These are phyloP conservation scores for Xenus cinereus DNA, from an alignment of 2,113 vertebrate genomes.

Conservation along the genomic window DNA sequence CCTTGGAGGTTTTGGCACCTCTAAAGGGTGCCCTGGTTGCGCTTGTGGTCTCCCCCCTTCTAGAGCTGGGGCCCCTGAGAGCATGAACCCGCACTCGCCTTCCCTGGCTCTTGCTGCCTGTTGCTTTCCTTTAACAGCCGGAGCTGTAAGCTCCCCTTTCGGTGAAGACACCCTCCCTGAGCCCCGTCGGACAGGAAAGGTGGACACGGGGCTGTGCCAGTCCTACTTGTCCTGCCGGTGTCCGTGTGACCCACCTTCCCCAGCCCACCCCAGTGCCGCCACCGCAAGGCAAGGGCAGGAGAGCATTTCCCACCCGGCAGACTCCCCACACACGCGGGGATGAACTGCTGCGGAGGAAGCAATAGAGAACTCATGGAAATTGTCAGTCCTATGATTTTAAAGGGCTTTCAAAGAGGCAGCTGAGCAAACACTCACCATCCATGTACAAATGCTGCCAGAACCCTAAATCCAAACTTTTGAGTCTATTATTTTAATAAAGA, in stretches of 20 bases:
- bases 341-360: neutral
- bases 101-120: neutral
- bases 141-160: neutral
- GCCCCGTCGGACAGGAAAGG: neutral
- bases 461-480: neutral
- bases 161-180: no score
- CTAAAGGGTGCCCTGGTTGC: neutral
- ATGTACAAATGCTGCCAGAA: neutral
- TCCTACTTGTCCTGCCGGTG: no score
- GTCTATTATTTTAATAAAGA: neutral
- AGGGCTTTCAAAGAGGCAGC: neutral
- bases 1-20: neutral
- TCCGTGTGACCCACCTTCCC: neutral
- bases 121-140: neutral
- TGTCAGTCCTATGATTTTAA: neutral
- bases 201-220: neutral
- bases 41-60: neutral
- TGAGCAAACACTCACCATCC: neutral
- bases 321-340: neutral
- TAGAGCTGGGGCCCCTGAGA: neutral
- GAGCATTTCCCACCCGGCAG: neutral
- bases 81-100: rapidly evolving
- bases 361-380: neutral
- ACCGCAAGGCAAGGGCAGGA: neutral
- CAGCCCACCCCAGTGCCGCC: neutral